These are phyloP conservation scores for Marronus borbonicus DNA, from an alignment of 2,888 invertebrate genomes.

Conservation along the genomic window DNA sequence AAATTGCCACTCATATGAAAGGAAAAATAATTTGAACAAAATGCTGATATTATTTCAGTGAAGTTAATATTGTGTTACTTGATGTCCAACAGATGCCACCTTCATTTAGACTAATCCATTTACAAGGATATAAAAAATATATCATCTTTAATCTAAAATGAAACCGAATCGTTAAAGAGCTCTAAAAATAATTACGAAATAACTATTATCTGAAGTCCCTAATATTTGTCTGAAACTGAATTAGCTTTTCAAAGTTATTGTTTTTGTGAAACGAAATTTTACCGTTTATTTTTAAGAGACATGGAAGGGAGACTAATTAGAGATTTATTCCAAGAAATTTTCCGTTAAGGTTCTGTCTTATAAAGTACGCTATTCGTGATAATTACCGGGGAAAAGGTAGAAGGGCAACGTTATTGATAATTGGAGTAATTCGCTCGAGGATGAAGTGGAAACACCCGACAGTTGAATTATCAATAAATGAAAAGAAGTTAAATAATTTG, in stretches of 20 bases:
- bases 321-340: conserved; percentile 8
- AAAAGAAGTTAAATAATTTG: background rate
- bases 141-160: too few relatives aligned
- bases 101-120: too few relatives aligned
- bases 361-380: conserved; percentile 14
- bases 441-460: background rate
- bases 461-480: conserved; percentile 17
- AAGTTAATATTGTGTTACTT: too few relatives aligned
- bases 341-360: background rate
- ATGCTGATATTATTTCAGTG: too few relatives aligned
- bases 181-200: too few relatives aligned
- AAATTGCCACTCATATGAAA: too few relatives aligned
- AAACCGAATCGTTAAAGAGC: too few relatives aligned
- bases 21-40: too few relatives aligned
- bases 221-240: too few relatives aligned
- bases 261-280: background rate
- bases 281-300: background rate
- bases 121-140: too few relatives aligned
- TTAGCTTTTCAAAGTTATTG: background rate
- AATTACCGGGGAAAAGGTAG: conserved; percentile 1
- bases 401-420: background rate
- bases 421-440: conserved; percentile 18
- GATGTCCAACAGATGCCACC: too few relatives aligned
- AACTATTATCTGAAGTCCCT: too few relatives aligned
- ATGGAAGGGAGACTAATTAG: conserved; percentile 5